Conservation (phyloP, 2,888 invertebrate species). For the Sicus ferrugineus region DNA sequence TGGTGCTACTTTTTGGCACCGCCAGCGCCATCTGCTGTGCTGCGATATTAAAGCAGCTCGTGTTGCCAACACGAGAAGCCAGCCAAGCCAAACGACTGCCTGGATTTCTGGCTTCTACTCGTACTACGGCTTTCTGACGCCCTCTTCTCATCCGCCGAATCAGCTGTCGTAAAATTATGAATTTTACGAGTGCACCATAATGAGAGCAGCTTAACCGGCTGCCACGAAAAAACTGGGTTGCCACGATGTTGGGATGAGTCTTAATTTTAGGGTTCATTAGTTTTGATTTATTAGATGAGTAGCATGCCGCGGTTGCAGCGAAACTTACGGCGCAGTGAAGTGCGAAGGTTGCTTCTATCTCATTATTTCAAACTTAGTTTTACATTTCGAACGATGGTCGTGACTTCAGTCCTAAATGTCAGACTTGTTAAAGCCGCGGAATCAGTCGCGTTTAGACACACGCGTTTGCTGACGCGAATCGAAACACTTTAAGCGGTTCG, state of each 20-base stretch:
- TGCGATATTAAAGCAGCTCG: background rate
- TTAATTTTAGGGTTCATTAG: background rate
- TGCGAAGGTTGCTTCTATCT: too few relatives aligned
- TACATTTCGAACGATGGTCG: too few relatives aligned
- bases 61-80: background rate
- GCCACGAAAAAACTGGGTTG: background rate
- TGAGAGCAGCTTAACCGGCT: background rate
- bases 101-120: background rate
- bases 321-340: too few relatives aligned
- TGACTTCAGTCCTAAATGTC: too few relatives aligned
- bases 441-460: too few relatives aligned
- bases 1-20: conserved; percentile 1
- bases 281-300: background rate
- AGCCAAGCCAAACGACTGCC: background rate
- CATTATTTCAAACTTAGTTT: too few relatives aligned
- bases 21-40: conserved; percentile 7
- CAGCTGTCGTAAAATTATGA: conserved; percentile 21
- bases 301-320: too few relatives aligned
- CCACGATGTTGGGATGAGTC: background rate
- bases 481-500: too few relatives aligned
- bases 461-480: too few relatives aligned
- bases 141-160: conserved; percentile 1
- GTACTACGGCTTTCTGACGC: background rate
- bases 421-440: too few relatives aligned
- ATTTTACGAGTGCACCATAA: conserved; percentile 20